phyloP scores from a whole-genome alignment of 2,113 vertebrate species.

The Corvus cornix region DNA sequence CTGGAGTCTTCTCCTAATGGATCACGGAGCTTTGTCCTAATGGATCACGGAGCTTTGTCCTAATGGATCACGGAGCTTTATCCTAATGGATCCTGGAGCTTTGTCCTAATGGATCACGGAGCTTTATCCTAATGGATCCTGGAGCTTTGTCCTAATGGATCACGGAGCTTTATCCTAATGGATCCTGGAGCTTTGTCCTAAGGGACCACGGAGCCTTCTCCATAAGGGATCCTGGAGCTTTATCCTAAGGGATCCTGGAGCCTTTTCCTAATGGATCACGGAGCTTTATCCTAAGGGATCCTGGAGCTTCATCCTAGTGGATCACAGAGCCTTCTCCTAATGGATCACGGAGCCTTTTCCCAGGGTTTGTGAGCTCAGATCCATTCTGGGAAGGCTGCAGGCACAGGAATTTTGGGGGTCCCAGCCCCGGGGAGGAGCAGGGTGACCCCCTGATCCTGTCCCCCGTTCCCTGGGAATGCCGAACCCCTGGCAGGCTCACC shows the following conservation, averaged over 20 bases:
- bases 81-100: rapidly evolving
- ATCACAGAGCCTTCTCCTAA: neutral
- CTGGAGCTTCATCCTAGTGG: rapidly evolving
- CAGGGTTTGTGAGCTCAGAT: neutral
- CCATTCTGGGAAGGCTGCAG: neutral
- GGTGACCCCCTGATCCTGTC: rapidly evolving
- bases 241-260: rapidly evolving
- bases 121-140: neutral
- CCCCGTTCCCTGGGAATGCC: neutral
- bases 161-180: no score
- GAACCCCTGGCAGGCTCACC: neutral
- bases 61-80: rapidly evolving
- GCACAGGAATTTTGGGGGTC: rapidly evolving
- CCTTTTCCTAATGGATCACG: rapidly evolving
- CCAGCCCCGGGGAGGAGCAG: neutral
- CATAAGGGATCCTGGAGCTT: rapidly evolving
- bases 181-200: rapidly evolving
- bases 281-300: neutral
- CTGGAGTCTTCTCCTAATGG: rapidly evolving
- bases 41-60: neutral
- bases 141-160: neutral
- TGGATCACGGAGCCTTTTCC: neutral
- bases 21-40: rapidly evolving
- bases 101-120: rapidly evolving
- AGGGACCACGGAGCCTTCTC: no score